These are phyloP conservation scores for Cotesia typhae DNA, from an alignment of 1,140 invertebrate species.

Conservation along the genomic window DNA sequence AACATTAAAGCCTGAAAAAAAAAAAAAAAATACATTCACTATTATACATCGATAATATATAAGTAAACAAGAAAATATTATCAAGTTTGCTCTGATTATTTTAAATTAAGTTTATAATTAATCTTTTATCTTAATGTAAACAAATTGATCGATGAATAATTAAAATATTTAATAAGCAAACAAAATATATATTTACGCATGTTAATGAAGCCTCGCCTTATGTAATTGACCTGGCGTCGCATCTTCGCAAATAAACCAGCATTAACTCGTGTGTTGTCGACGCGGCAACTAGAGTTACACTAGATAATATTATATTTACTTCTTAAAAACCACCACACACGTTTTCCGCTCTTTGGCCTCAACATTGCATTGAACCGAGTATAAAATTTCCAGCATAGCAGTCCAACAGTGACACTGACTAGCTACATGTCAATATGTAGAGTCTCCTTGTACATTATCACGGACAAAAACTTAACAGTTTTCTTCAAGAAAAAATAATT, in stretches of 20 bases:
- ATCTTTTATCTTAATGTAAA: background rate
- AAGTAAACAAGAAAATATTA: slow-evolving; percentile 2
- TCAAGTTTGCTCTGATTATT: no score
- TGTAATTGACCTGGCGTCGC: slow-evolving; percentile 22
- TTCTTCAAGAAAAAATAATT: no score
- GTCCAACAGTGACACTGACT: no score
- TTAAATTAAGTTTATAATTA: background rate
- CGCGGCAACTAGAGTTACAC: background rate
- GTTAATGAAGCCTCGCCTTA: slow-evolving; percentile 22
- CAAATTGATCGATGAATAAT: background rate
- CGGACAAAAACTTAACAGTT: no score
- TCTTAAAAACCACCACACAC: no score
- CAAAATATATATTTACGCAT: slow-evolving; percentile 13
- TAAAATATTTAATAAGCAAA: background rate
- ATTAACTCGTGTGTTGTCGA: background rate
- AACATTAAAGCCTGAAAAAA: background rate
- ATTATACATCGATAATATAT: slow-evolving; percentile 1
- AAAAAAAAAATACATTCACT: background rate
- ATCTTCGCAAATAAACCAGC: slow-evolving; percentile 11
- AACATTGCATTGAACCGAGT: no score
- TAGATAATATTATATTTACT: no score
- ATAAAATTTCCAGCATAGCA: no score
- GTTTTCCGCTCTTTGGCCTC: no score
- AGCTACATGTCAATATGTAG: no score
- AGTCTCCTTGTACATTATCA: no score